Evolutionary conservation across 2,113 vertebrate species (phyloP), one percentile per base, ranked within the genome.

Genomic region (Lepus americanus): DNA sequence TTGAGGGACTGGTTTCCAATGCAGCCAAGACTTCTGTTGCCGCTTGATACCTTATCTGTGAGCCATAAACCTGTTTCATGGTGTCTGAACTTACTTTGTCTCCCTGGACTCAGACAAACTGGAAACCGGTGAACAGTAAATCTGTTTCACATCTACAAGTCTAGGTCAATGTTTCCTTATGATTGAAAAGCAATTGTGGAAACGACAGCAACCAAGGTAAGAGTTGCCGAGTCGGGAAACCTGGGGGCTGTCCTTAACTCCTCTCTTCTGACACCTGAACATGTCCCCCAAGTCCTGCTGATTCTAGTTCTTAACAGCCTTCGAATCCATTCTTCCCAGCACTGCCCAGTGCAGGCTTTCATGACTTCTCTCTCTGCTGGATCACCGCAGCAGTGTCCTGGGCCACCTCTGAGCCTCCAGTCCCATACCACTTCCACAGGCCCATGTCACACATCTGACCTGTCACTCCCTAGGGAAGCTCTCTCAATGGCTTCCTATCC

Each of bases 201-300:
- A 93, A 95, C 31, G 69, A 64, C 17, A 66, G 61, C 25, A 76
- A 79, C 33, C 70, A 90, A 69, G 16, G 55, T 79, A 89, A 89
- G 51, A 69, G 10, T 20, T 69, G 16, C 36, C 10, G 23, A 16
- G 70, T 59, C 51, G 74, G 51, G 51, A 95, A 96, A 87, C 13
- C 51, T 6, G 2, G 13, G 31, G 55, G 12, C 33, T 73, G 61
- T 51, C 59, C 25, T 25, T 39, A 49, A 69, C 17, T 80, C 59
- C 66, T 78, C 49, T 66, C 6, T 73, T 31, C 84, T 9, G 4
- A 82, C 17, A 59, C 44, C 61, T 70, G 39, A 89, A 87, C 63
- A 23, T 81, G 19, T 82, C 53, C 27, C 59, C 61, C 9, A 39
- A 86, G 19, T 36, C 31, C 14, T 61, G 12, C 55, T 76, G 86